phyloP scores from a whole-genome alignment of 37 sponge, comb jelly and placozoan species.

The Agelas oroides region DNA sequence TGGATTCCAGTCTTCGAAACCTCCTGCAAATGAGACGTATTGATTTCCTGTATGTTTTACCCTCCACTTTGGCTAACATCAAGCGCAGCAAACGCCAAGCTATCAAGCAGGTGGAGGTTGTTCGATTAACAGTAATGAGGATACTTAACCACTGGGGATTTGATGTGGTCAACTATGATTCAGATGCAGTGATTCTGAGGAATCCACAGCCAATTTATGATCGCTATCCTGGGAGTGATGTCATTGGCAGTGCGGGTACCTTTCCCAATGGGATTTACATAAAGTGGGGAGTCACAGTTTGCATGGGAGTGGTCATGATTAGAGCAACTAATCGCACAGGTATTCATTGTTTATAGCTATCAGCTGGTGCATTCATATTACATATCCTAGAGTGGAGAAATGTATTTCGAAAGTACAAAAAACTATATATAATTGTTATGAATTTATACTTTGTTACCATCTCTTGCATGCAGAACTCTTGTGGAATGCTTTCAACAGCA shows the following conservation, averaged over 20 bases:
- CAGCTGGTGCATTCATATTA: neutral
- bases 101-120: slow-evolving; percentile 25
- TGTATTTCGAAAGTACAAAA: neutral
- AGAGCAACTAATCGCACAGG: slow-evolving; percentile 17
- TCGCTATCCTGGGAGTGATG: neutral
- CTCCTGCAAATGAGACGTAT: neutral
- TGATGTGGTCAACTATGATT: slow-evolving; percentile 42
- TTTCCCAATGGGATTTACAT: slow-evolving; percentile 13
- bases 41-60: neutral
- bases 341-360: neutral
- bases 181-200: slow-evolving; percentile 49
- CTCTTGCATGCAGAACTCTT: too few species aligned
- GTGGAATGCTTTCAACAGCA: too few species aligned
- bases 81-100: neutral
- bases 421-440: too few species aligned
- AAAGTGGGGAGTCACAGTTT: slow-evolving; percentile 38
- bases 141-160: slow-evolving; percentile 32
- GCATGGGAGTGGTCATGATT: slow-evolving; percentile 34
- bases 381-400: neutral
- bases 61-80: neutral
- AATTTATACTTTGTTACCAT: too few species aligned
- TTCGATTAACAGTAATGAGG: slow-evolving; percentile 26
- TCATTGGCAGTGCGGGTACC: slow-evolving; percentile 32
- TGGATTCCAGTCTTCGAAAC: slow-evolving; percentile 14
- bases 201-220: slow-evolving; percentile 22